phyloP scores from a whole-genome alignment of 2,888 invertebrate species.

The Brachyopa scutellaris region DNA sequence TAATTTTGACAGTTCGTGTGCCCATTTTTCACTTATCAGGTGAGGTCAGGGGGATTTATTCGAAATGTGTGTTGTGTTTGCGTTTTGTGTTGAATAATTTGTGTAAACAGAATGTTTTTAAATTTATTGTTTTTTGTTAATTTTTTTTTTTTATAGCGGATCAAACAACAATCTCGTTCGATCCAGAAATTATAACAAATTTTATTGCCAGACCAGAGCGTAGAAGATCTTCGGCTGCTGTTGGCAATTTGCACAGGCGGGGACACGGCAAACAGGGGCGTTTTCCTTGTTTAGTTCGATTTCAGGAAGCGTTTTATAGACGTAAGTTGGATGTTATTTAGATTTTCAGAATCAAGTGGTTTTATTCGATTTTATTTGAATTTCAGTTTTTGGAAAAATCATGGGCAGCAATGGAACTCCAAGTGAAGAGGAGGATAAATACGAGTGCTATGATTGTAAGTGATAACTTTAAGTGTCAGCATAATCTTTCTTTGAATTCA shows the following conservation, averaged over 20 bases:
- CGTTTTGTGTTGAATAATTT: not conserved
- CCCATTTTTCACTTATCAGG: too few relatives aligned
- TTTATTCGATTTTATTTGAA: not conserved
- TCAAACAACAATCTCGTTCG: constrained; percentile 57
- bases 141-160: constrained; percentile 24
- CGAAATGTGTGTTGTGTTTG: not conserved
- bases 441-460: constrained; percentile 80
- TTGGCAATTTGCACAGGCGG: constrained; percentile 5
- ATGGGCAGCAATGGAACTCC: constrained; percentile 80
- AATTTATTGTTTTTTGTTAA: not conserved
- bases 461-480: constrained; percentile 61
- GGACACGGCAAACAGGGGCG: not conserved
- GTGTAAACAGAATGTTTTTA: not conserved
- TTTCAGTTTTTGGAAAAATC: constrained; percentile 79
- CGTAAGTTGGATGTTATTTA: constrained; percentile 28
- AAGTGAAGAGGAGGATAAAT: constrained; percentile 80
- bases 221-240: constrained; percentile 39
- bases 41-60: too few relatives aligned
- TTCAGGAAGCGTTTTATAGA: constrained; percentile 52
- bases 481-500: too few relatives aligned
- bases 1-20: constrained; percentile 45
- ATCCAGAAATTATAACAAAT: constrained; percentile 51
- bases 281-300: constrained; percentile 41
- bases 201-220: constrained; percentile 38
- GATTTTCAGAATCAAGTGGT: not conserved